Evolutionary conservation across 2,888 invertebrate genomes (phyloP), one percentile per base, ranked within the genome.

Genomic region (Melieria picta): DNA sequence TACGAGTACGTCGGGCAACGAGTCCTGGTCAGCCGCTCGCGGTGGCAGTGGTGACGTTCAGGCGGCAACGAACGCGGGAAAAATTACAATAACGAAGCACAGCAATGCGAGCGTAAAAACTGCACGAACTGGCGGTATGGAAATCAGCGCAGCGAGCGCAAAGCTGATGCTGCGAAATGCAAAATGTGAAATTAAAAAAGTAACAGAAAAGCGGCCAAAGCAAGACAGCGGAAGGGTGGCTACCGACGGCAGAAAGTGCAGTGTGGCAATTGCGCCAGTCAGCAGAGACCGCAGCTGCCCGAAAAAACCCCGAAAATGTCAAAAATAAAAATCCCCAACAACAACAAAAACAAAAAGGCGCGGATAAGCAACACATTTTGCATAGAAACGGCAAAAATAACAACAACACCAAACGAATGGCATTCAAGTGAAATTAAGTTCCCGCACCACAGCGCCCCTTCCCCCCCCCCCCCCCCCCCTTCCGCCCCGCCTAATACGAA

Each of bases 371-470:
- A 62, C 48, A 69, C 58, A 68, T 43, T 30, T 30, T 46, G 11
- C 6, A 46, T 4, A 65, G 16, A 46, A 57, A 64, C 7, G 10
- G 47, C 56, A 67, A 30, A 63, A 63, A 47, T 69, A 56, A 66
- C 65, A 71, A 73, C 47, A 67, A 30, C 30, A 30, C 30, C 30
- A 30, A 72, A 71, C 73, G 74, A 75, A 74, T 72, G 72, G 75
- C 73, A 75, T 75, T 74, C 75, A 72, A 73, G 75, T 62, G 67
- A 75, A 75, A 75, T 75, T 74, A 74, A 75, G 73, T n/a, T n/a
- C n/a, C n/a, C n/a, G n/a, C n/a, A n/a, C n/a, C n/a, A n/a, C n/a
- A n/a, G n/a, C n/a, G n/a, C n/a, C 65, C 50, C 61, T 65, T 50
- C 58, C 65, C 50, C 61, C 2, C 0, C 30, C 30, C 3, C 30